Conservation (phyloP, 1,140 invertebrate genomes). For the Triops cancriformis region DNA sequence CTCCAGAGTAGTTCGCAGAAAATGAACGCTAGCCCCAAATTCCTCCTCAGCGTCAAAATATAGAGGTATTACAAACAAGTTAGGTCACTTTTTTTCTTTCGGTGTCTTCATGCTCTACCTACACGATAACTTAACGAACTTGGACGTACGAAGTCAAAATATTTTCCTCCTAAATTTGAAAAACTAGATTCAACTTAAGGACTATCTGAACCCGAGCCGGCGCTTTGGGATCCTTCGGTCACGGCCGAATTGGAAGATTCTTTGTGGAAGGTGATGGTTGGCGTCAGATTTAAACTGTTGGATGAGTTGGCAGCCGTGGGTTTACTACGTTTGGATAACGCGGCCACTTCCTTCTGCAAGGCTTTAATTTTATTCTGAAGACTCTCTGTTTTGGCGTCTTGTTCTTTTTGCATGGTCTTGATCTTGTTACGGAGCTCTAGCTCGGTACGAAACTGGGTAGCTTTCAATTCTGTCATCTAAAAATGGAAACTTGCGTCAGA, state of each 20-base stretch:
- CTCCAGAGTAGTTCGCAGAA: not conserved
- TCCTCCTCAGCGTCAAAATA: not conserved
- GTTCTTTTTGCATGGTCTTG: slow-evolving; percentile 67
- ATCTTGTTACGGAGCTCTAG: slow-evolving; percentile 75
- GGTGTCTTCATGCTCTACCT: not conserved
- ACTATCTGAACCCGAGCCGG: not conserved
- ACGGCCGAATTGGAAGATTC: slow-evolving; percentile 3
- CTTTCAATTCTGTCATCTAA: slow-evolving; percentile 87
- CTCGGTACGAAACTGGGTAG: slow-evolving; percentile 78
- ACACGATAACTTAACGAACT: not conserved
- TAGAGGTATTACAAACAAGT: not conserved
- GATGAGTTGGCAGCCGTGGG: slow-evolving; percentile 22
- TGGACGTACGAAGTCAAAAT: not conserved
- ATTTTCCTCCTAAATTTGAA: not conserved
- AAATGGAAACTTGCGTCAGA: slow-evolving; percentile 32
- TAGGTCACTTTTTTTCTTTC: not conserved
- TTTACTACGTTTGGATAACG: slow-evolving; percentile 68
- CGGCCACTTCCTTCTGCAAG: slow-evolving; percentile 73
- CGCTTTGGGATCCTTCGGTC: not conserved
- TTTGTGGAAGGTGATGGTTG: not conserved
- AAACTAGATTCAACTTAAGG: not conserved
- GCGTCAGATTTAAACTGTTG: not conserved
- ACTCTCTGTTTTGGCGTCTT: slow-evolving; percentile 66
- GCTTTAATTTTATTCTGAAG: slow-evolving; percentile 68
- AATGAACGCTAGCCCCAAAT: not conserved